Evolutionary conservation across 2,888 invertebrate genomes (phyloP).

Genomic region (Sesia apiformis): DNA sequence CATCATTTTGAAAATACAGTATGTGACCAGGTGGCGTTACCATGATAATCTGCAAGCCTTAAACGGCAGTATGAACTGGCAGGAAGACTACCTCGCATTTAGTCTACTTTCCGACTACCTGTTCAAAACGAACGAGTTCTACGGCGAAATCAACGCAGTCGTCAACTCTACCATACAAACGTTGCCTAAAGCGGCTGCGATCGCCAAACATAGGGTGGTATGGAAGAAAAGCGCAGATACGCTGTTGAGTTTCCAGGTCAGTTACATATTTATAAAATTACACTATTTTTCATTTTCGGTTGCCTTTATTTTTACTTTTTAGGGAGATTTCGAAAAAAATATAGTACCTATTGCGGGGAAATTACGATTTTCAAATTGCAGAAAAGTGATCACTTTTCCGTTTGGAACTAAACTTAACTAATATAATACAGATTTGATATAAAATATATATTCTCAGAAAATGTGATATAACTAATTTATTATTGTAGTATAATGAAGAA

Average conservation of each 20-base stretch:
- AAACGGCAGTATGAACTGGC: conserved; percentile 72
- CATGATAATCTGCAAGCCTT: conserved; percentile 64
- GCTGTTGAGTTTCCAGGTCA: conserved; percentile 60
- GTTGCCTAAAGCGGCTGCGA: conserved; percentile 53
- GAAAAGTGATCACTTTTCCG: neutral
- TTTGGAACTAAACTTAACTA: neutral
- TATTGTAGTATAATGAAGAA: conserved; percentile 77
- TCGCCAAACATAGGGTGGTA: conserved; percentile 55
- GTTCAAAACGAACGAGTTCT: conserved; percentile 62
- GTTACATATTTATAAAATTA: too few relatives aligned
- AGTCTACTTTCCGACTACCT: conserved; percentile 60
- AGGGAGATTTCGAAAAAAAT: too few relatives aligned
- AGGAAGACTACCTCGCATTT: conserved; percentile 60
- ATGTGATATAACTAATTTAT: neutral
- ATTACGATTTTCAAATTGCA: neutral
- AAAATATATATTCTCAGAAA: neutral
- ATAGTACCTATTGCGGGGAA: too few relatives aligned
- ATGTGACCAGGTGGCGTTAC: conserved; percentile 59
- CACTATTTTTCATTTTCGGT: too few relatives aligned
- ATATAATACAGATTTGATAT: neutral
- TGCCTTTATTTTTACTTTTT: too few relatives aligned
- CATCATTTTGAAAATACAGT: too few relatives aligned
- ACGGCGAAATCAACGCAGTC: conserved; percentile 54
- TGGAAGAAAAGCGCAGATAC: conserved; percentile 70
- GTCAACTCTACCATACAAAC: conserved; percentile 65